Evolutionary conservation across 2,113 vertebrate species (phyloP).

Genomic region (Tragelaphus imberbis): DNA sequence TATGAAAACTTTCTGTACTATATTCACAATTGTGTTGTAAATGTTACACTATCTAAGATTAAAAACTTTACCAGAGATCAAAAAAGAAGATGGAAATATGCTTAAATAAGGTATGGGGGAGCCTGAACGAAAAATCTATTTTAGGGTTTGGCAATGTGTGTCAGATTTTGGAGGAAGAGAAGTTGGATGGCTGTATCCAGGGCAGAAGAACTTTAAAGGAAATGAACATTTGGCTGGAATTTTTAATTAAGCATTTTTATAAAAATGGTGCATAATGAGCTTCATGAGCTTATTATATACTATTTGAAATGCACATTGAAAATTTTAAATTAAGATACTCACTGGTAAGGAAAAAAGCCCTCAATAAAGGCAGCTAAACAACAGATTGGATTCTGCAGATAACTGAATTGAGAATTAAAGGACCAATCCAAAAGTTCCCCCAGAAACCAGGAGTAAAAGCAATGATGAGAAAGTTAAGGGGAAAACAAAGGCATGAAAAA

Average conservation of each 20-base stretch:
- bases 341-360: not conserved
- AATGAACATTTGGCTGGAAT: not conserved
- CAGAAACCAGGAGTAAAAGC: not conserved
- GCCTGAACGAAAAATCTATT: not conserved
- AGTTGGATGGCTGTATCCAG: not conserved
- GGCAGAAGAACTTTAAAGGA: not conserved
- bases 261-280: not conserved
- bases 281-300: not conserved
- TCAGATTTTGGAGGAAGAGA: not conserved
- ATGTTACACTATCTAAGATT: not conserved
- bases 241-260: slow-evolving; percentile 12
- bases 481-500: not conserved
- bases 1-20: not conserved
- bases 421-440: not conserved
- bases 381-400: not conserved
- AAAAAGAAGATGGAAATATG: not conserved
- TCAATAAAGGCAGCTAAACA: not conserved
- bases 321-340: not conserved
- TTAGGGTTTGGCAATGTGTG: not conserved
- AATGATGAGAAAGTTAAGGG: not conserved
- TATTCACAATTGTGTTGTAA: not conserved
- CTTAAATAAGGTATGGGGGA: not conserved
- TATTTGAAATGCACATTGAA: not conserved
- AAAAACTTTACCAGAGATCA: not conserved
- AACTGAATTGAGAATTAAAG: not conserved